Base-by-base conservation (phyloP, 2,888 invertebrate genomes). In the Didymodactylos carnosus region DNA sequence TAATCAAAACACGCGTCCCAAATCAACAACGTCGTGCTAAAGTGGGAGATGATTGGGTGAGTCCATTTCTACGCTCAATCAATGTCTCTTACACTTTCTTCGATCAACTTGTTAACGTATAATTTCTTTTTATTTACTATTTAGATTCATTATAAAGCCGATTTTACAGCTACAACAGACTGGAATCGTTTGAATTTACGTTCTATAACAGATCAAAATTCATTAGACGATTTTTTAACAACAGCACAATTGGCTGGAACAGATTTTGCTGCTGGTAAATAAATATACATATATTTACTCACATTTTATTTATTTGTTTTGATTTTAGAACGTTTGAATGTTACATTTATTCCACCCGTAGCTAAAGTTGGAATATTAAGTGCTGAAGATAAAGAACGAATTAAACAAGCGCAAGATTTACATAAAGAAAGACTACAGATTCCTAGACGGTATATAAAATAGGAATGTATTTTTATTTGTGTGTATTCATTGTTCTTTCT, bases 161-260 rank as follows among this genome's bases (percentile, higher is more conserved):
- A 93, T 80, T 84, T 94, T 2, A 88, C 90, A 78, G 94, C 94
- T 85, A 93, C 92, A 6, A 91, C 89, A 79, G 91, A 93, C 76
- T 93, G 92, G 92, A 91, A 90, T 46, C 87, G 91, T 13, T 85
- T 93, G 2, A 94, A 94, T 84, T 86, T 93, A 1, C 70, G 43
- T 8, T 94, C 94, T 0, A 90, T 94, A 0, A 95, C 94, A 0
- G 94, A 95, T 78, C 92, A 94, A 82, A 91, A 90, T n/a, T 91
- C 92, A 0, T 88, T 97, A 76, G 92, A 95, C 85, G 97, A 95
- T 80, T 97, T 98, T 82, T 85, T 98, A 6, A 89, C 92, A 0
- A 95, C 92, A 0, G 97, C 97, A 0, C 90, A 94, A 83, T 84
- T 98, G 75, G 94, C 95, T 0, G 91, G 92, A 49, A 90, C 91